Evolutionary conservation across 92 coral and sea anemone genomes (phyloP).

Genomic region (Porites divaricata): DNA sequence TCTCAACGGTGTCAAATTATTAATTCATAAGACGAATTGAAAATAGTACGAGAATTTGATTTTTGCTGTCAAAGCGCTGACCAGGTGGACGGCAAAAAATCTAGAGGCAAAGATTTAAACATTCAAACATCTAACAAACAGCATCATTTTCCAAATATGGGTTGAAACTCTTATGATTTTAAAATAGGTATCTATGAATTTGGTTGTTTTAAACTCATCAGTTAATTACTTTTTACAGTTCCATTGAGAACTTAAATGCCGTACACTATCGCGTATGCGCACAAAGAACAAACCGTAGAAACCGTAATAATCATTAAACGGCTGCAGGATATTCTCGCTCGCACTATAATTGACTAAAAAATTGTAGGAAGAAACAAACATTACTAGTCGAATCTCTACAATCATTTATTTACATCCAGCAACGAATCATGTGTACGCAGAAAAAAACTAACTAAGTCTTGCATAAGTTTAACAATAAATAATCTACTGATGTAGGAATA

Average conservation of each 20-base stretch:
- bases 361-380: too few relatives aligned
- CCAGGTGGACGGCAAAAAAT: background rate
- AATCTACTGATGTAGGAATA: background rate
- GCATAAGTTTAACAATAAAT: constrained; percentile 16
- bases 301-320: background rate
- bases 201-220: too few relatives aligned
- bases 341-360: background rate
- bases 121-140: background rate
- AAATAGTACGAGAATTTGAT: too few relatives aligned
- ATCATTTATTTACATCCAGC: background rate
- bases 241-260: background rate
- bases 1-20: background rate
- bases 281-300: background rate
- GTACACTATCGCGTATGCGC: background rate
- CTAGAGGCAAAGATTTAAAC: background rate
- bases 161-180: too few relatives aligned
- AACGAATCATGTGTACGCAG: background rate
- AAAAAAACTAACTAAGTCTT: background rate
- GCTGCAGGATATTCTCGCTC: background rate
- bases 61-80: background rate
- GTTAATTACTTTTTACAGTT: background rate
- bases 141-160: background rate
- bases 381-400: too few relatives aligned
- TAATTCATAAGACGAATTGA: background rate
- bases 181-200: too few relatives aligned